Base-by-base conservation (phyloP, 1,140 invertebrate genomes). In the Melipona quadrifasciata region DNA sequence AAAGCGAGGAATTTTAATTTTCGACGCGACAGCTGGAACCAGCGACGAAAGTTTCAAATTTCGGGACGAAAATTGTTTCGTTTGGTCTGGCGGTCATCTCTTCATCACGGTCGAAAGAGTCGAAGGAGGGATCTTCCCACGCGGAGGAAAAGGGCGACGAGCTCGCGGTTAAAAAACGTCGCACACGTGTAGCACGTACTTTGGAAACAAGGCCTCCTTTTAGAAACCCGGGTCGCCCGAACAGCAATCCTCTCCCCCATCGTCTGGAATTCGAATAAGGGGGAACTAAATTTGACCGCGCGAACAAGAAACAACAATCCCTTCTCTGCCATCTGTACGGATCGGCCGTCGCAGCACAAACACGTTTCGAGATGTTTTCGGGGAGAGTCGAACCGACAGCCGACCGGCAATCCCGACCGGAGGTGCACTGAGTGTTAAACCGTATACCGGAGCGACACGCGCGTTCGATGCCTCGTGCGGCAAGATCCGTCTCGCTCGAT, bases 341-440 rank as follows among this genome's bases (percentile, higher is more conserved):
- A 39, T 51, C 65, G 16, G 16, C 12, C 53, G 74, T 61, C 39
- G 39, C 82, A 14, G 58, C 58, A 31, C 31, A 70, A 83, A 78
- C 74, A 53, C 65, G 82, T 83, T 83, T 79, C 67, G n/a, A 34
- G 1, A 83, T 53, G 65, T 78, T 67, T 77, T 78, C 82, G 67
- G 19, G 14, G 64, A 58, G 80, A 82, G 80, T 19, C 12, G n/a
- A n/a, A 55, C 31, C 51, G 73, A 14, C 34, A 19, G 24, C 16
- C 58, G 72, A 24, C 31, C 61, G 16, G 21, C 79, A 53, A 75
- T 57, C 72, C 64, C 24, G 71, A 51, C 80, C 39, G 39, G 39
- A 47, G 2, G 16, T 39, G 34, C 75, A 55, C 57, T 79, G 67
- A 24, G n/a, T 11, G 75, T 58, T 70, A 34, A 77, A 83, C 67